Base-by-base conservation (phyloP, 1,140 invertebrate genomes). In the Teleopsis dalmanni region DNA sequence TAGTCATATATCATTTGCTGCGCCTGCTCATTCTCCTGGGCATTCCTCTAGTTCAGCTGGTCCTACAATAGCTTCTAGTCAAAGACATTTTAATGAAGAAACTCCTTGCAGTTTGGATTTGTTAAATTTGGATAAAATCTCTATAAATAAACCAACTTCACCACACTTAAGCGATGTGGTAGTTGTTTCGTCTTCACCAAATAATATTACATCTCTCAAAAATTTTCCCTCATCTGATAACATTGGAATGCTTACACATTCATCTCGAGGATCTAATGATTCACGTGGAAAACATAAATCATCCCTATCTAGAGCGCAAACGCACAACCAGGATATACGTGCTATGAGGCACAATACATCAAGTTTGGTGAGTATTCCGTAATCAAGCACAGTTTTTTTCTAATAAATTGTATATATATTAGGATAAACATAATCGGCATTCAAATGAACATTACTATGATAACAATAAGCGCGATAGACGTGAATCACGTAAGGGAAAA, bases 381-480 rank as follows among this genome's bases (percentile, higher is more conserved):
- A n/a, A n/a, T n/a, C n/a, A n/a, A n/a, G n/a, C n/a, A n/a, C n/a
- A n/a, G n/a, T n/a, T n/a, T n/a, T 7, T 29, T 13, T 8, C 27
- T 8, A 29, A 8, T 29, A 29, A 8, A 13, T 29, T 13, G 27
- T 29, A 29, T 29, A 29, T 7, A 29, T 29, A 29, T 29, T 26
- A 55, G 57, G 77, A 79, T 53, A 76, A 76, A 11, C 70, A 75
- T 11, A 57, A 74, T 21, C 75, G 73, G 2, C 75, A 76, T 51
- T 75, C 74, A 0, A 76, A 74, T 53, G 73, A 77, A 49, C 74
- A 73, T 40, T 75, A 76, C 54, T 75, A 75, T 54, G 70, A 74
- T 45, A 62, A 74, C 3, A 56, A 76, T 21, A 72, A 75, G 48
- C 64, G 70, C 44, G 66, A 37, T 19, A 58, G 62, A 41, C 54